Percentiles rank a stretch among this genome's conserved stretches.
Conservation (phyloP, 2,113 vertebrate genomes). For the Pygoscelis antarcticus region DNA sequence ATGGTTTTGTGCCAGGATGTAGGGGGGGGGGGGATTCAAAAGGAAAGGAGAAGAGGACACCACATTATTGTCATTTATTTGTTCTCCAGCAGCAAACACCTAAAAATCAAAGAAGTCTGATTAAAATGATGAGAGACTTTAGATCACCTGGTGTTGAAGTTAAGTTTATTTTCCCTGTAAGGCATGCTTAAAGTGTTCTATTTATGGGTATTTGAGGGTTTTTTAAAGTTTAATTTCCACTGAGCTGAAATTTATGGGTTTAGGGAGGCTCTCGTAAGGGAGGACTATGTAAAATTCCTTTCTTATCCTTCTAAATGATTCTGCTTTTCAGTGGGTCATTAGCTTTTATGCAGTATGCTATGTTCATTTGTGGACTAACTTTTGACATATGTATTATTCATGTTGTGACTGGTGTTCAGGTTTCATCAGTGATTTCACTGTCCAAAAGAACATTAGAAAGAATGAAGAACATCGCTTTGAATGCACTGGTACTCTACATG, state of each 20-base stretch:
- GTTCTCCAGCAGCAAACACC: not conserved
- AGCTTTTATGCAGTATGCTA: not conserved
- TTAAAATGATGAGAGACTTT: not conserved
- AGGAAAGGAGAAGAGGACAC: not conserved
- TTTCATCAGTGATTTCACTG: not conserved
- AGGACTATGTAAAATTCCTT: not conserved
- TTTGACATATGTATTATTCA: slow-evolving; percentile 1
- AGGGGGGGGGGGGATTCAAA: not conserved
- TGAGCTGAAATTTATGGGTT: not conserved
- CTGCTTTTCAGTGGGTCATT: not conserved
- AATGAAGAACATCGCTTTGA: not conserved
- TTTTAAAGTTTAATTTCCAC: not conserved
- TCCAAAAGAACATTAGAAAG: not conserved
- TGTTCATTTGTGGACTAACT: not conserved
- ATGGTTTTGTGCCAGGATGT: not conserved
- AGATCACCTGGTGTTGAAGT: not conserved
- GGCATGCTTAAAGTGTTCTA: not conserved
- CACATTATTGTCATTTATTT: not conserved
- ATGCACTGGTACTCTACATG: not conserved
- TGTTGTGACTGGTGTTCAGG: not conserved
- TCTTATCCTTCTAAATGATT: not conserved
- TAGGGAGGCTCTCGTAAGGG: not conserved
- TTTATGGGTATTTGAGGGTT: not conserved
- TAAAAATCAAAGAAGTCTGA: not conserved
- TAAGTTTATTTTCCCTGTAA: slow-evolving; percentile 7